These are phyloP conservation scores for Agrilus biguttatus DNA, from an alignment of 2,888 invertebrate species.

Conservation along the genomic window DNA sequence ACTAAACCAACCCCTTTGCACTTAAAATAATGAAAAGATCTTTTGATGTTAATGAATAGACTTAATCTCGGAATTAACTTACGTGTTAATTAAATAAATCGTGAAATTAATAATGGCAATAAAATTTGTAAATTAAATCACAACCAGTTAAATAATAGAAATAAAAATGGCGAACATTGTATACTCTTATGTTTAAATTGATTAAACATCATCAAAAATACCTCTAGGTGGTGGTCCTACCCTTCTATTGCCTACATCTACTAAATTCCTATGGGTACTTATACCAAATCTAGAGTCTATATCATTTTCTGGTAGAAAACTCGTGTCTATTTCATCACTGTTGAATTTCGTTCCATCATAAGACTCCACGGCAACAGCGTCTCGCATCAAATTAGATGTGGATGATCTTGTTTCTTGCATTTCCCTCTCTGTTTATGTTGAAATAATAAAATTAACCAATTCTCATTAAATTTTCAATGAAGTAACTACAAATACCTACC, in stretches of 20 bases:
- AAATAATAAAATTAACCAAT: neutral
- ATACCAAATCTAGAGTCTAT: constrained; percentile 52
- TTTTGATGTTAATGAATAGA: too few relatives aligned
- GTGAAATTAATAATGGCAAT: too few relatives aligned
- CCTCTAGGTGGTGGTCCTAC: constrained; percentile 60
- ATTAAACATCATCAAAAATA: constrained; percentile 70
- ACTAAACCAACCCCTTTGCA: too few relatives aligned
- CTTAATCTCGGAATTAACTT: too few relatives aligned
- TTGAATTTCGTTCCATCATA: constrained; percentile 37
- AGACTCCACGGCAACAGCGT: constrained; percentile 59
- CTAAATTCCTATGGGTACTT: constrained; percentile 37
- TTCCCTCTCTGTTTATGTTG: constrained; percentile 23
- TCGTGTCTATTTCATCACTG: constrained; percentile 23
- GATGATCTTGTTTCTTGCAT: constrained; percentile 47
- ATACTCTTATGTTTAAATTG: neutral
- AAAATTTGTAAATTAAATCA: too few relatives aligned
- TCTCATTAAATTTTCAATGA: neutral
- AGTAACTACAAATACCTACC: constrained; percentile 20
- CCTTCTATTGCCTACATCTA: constrained; percentile 30
- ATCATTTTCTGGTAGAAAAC: constrained; percentile 27
- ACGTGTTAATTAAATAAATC: too few relatives aligned
- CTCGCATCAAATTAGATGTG: constrained; percentile 61
- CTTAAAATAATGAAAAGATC: too few relatives aligned
- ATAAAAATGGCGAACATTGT: too few relatives aligned
- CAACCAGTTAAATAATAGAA: too few relatives aligned